Percentiles rank a stretch among this genome's conserved stretches.
Conservation (phyloP, 2,888 invertebrate species). For the Drosophila putrida region DNA sequence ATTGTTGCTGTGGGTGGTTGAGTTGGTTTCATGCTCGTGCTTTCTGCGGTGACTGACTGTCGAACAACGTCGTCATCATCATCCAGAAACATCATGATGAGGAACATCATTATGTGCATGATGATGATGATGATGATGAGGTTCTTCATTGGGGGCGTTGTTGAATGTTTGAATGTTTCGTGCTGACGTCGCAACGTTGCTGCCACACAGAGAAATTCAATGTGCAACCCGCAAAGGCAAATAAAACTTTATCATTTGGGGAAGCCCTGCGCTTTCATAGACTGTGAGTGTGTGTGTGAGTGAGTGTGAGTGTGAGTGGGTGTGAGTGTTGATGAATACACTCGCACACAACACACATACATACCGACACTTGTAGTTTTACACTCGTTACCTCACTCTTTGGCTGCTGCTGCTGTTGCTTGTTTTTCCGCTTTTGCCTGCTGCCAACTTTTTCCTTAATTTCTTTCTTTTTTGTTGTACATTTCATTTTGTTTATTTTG, state of each 20-base stretch:
- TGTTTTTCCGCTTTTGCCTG: conserved; percentile 51
- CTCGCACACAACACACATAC: conserved; percentile 14
- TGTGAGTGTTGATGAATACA: conserved; percentile 30
- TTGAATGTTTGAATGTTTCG: conserved; percentile 30
- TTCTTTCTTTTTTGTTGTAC: conserved; percentile 32
- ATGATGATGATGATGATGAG: conserved; percentile 23
- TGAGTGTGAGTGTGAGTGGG: conserved; percentile 9
- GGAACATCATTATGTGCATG: conserved; percentile 23
- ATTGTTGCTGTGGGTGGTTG: conserved; percentile 56
- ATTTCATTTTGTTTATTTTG: conserved; percentile 39
- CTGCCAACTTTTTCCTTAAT: conserved; percentile 59
- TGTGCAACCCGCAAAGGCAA: conserved; percentile 72
- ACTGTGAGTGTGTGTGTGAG: conserved; percentile 36
- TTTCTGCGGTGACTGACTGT: conserved; percentile 61
- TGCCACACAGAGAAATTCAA: conserved; percentile 53
- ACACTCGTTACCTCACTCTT: conserved; percentile 40
- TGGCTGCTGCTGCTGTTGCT: conserved; percentile 36
- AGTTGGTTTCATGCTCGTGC: conserved; percentile 61
- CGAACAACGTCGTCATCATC: conserved; percentile 45
- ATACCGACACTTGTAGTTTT: conserved; percentile 34
- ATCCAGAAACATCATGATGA: conserved; percentile 14
- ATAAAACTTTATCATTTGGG: conserved; percentile 81
- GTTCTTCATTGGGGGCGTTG: conserved; percentile 27
- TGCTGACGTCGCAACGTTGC: conserved; percentile 39
- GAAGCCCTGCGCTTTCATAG: conserved; percentile 80